These are phyloP conservation scores for Pseudomugil gertrudae DNA, from an alignment of 2,797 vertebrate species.

Conservation along the genomic window DNA sequence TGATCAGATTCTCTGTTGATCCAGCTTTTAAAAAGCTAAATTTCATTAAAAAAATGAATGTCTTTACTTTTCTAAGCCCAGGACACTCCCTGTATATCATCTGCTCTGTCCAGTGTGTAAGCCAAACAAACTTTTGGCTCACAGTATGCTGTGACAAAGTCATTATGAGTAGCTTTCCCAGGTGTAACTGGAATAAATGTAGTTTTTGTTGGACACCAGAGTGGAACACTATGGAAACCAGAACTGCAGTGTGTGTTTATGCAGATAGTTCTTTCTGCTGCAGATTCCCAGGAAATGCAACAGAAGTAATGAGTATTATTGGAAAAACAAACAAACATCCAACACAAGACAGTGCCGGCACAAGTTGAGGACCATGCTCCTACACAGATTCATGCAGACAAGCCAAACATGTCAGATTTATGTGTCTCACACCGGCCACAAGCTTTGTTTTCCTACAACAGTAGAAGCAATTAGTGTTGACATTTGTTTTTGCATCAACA, in stretches of 20 bases:
- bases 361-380: conserved; percentile 9
- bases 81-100: conserved; percentile 11
- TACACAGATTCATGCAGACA: conserved; percentile 12
- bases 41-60: not conserved
- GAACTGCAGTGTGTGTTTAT: conserved; percentile 33
- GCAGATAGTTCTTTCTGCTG: conserved; percentile 15
- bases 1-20: not conserved
- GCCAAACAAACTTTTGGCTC: conserved; percentile 31
- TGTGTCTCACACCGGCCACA: conserved; percentile 46
- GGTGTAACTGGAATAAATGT: conserved; percentile 37
- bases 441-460: conserved; percentile 43
- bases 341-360: not conserved
- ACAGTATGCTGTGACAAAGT: conserved; percentile 33
- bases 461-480: conserved; percentile 55
- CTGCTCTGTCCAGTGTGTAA: conserved; percentile 9
- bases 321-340: not conserved
- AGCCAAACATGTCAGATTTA: conserved; percentile 58
- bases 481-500: conserved; percentile 68
- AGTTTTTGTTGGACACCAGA: conserved; percentile 45
- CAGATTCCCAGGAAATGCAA: conserved; percentile 17
- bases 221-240: conserved; percentile 19
- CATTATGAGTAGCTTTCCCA: conserved; percentile 50
- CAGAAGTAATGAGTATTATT: conserved; percentile 25
- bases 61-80: not conserved
- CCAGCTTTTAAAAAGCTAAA: not conserved